Conservation (phyloP, 2,797 vertebrate species). For the Smutsia temminckii region DNA sequence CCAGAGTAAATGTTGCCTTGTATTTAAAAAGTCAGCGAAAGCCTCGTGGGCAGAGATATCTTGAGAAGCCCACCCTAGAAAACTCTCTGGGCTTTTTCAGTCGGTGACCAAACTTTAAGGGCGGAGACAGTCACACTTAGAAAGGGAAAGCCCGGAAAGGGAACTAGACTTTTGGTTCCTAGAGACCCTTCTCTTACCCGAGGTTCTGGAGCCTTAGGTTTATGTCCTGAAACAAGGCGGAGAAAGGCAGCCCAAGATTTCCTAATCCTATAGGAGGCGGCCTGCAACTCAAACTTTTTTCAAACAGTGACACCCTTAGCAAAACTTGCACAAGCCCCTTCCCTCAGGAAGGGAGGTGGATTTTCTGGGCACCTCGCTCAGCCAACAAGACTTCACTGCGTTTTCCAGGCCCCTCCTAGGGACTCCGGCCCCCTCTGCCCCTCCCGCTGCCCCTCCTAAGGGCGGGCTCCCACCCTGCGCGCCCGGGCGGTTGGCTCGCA, state of each 20-base stretch:
- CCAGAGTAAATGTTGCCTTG: background rate
- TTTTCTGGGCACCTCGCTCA: background rate
- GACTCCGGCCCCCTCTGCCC: accelerated
- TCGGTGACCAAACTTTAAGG: background rate
- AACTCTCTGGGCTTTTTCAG: accelerated
- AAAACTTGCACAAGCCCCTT: background rate
- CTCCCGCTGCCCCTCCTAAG: accelerated
- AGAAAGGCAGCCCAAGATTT: background rate
- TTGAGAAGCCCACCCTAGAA: background rate
- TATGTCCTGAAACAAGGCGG: accelerated
- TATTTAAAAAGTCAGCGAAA: background rate
- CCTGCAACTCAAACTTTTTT: accelerated
- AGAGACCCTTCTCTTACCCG: accelerated
- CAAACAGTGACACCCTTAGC: background rate
- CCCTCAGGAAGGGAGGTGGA: background rate
- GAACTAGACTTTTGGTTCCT: background rate
- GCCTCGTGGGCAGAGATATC: background rate
- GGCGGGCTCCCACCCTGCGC: background rate
- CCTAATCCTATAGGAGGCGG: background rate
- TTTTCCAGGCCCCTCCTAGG: background rate
- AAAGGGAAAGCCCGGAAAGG: background rate
- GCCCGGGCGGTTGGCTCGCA: accelerated
- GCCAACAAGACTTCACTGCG: background rate
- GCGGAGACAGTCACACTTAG: background rate
- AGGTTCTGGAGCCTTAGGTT: background rate